phyloP scores from a whole-genome alignment of 1,140 invertebrate genomes.

The Maniola jurtina region DNA sequence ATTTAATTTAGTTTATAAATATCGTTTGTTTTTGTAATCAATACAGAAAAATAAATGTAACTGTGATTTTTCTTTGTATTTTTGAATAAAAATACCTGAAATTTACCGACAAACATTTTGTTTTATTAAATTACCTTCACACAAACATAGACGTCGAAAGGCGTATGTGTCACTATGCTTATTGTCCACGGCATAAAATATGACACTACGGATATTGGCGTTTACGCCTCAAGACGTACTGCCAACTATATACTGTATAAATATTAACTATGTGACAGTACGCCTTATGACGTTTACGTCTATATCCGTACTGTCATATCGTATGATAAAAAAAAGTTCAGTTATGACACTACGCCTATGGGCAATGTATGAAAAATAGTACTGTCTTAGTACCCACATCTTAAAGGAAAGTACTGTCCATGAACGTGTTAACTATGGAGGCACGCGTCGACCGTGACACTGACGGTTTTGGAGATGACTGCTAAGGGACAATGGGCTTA shows the following conservation, averaged over 20 bases:
- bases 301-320: too few species aligned
- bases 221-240: constrained; percentile 12
- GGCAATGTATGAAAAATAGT: too few species aligned
- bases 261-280: constrained; percentile 5
- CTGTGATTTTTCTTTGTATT: too few species aligned
- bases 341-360: too few species aligned
- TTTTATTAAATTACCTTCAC: too few species aligned
- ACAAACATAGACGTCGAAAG: too few species aligned
- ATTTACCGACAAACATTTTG: too few species aligned
- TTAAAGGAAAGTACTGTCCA: too few species aligned
- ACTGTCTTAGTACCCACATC: too few species aligned
- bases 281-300: constrained; percentile 11
- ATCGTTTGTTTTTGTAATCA: constrained; percentile 2
- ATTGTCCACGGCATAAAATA: constrained; percentile 6
- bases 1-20: constrained; percentile 3
- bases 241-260: constrained; percentile 7
- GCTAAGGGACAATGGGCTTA: background rate
- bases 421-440: background rate
- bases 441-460: background rate
- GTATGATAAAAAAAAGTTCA: too few species aligned
- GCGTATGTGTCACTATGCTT: background rate
- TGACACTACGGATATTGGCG: constrained; percentile 11
- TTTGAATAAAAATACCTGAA: constrained; percentile 3
- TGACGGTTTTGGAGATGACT: background rate
- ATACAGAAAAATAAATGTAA: too few species aligned